Evolutionary conservation across 2,888 invertebrate genomes (phyloP), one percentile per base, ranked within the genome.

Genomic region (Axea sp.): DNA sequence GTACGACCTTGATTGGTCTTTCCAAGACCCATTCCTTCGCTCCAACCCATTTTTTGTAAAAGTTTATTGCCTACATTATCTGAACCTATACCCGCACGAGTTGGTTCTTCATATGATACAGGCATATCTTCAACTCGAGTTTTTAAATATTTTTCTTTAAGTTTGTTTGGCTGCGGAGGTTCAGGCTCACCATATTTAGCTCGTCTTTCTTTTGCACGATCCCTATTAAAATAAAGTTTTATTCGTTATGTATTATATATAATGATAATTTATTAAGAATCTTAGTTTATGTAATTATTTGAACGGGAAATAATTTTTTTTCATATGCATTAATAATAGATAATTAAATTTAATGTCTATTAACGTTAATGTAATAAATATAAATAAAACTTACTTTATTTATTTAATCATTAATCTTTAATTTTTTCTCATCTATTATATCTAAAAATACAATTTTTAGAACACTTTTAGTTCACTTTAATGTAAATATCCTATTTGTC

Each of bases 21-120:
- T 0, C 99, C 99, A 12, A 99, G 89, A 0, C 99, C 99, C 89
- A 96, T 93, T 0, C 99, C 99, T 85, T 97, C 97, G 3, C 94
- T 94, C 99, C 99, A 99, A 2, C 99, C 99, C 99, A 99, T 99
- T 88, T 97, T 97, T 88, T 99, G 97, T 75, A 99, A 88, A 87
- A 99, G 90, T 84, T 96, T 94, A 84, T 95, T 98, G 3, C 99
- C 99, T 67, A 98, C 95, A 80, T 98, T 98, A 78, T 95, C 96
- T 0, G 95, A 92, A 79, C 95, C 90, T 82, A 97, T 91, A 69
- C 95, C 90, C 86, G 92, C 90, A 65, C 91, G 90, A 0, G 93
- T 91, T 0, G 91, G 91, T 51, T 90, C 88, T 0, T 91, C 88
- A 1, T 90, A 86, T 9, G 82, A 79, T 1, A 87, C 82, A 6